Evolutionary conservation across 2,888 invertebrate species (phyloP), one percentile per base, ranked within the genome.

Genomic region (Itoplectis maculator): DNA sequence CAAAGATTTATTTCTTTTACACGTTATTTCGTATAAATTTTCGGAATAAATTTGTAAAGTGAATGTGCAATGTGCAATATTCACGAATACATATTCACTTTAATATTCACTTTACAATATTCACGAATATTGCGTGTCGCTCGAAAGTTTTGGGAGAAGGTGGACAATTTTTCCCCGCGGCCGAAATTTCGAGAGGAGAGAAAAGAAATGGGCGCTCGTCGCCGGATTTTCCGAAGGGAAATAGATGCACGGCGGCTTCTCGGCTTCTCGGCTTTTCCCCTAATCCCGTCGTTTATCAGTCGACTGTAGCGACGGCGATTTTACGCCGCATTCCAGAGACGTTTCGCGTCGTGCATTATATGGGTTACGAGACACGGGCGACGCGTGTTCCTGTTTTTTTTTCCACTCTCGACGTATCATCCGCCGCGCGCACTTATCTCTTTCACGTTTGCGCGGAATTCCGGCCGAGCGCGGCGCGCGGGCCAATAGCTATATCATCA

Each of bases 251-350:
- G 76, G 45, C 42, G 70, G n/a, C n/a, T n/a, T n/a, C n/a, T n/a
- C 63, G 77, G 77, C 35, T 70, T 78, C 45, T 51, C 42, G 70
- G 45, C 35, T 78, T 70, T 63, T n/a, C 63, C 29, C 51, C 51
- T 70, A 70, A 78, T 78, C 77, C 70, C 40, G 51, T 70, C 77
- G 63, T 69, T 78, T 78, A 78, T 78, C 77, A 70, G 54, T 63
- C 49, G 15, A 18, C 47, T 35, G 40, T 51, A 35, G 42, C 18
- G 47, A n/a, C n/a, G n/a, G n/a, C n/a, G 11, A 29, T 35, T 47
- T 20, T 70, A 9, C 49, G 45, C 13, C 29, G 5, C 29, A 29
- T 5, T 29, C 29, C 29, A 29, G n/a, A 45, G 59, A 20, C 23
- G 11, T n/a, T n/a, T 5, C 13, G 18, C 15, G 20, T 20, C 35